These are phyloP conservation scores for Sebastes fasciatus DNA, from an alignment of 2,113 vertebrate genomes.

Conservation along the genomic window DNA sequence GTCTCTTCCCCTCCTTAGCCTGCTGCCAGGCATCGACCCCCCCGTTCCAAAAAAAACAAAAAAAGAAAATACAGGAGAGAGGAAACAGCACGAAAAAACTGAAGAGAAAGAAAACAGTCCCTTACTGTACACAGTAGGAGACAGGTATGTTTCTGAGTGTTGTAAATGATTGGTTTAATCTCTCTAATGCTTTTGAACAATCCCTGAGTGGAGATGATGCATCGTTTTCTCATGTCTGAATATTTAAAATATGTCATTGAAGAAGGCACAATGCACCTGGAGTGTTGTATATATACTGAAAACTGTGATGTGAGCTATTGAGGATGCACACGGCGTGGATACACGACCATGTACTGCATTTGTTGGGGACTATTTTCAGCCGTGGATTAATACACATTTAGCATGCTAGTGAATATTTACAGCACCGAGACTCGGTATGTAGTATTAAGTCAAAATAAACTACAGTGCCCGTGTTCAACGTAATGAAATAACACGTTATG, in stretches of 20 bases:
- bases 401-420: background rate
- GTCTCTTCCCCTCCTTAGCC: constrained; percentile 60
- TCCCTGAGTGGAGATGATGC: background rate
- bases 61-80: constrained; percentile 7
- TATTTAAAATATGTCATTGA: no score
- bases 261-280: no score
- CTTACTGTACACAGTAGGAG: background rate
- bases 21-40: constrained; percentile 61
- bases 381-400: background rate
- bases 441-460: background rate
- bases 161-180: constrained; percentile 50
- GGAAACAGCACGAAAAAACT: constrained; percentile 3
- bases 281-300: no score
- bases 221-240: no score
- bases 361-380: background rate
- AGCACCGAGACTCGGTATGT: background rate
- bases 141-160: constrained; percentile 23
- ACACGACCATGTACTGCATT: background rate
- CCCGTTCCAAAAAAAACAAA: background rate
- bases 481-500: background rate
- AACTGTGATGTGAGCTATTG: no score
- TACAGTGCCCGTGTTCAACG: background rate
- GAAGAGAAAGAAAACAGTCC: background rate
- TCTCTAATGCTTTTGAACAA: constrained; percentile 15
- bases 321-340: background rate